Evolutionary conservation across 2,113 vertebrate species (phyloP), one percentile per base, ranked within the genome.

Genomic region (Glareola pratincola): DNA sequence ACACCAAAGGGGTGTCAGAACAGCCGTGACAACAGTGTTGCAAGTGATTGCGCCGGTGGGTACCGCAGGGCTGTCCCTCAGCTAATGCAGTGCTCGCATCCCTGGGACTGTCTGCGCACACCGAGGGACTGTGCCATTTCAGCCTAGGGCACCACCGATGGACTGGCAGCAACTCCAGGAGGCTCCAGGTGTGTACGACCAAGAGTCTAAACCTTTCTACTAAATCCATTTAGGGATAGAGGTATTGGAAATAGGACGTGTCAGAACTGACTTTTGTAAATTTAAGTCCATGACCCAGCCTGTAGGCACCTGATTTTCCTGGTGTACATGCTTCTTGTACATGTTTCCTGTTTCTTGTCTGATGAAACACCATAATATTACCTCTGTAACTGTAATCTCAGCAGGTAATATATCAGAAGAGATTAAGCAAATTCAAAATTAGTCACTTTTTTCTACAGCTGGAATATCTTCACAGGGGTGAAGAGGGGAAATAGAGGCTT

Each of bases 51-150:
- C 16, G 16, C 6, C 30, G 47, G 30, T 2, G 14, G 72, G 10
- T 51, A 66, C 4, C 3, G 14, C 11, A 8, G 3, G 4, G 36
- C 13, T 73, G 39, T 10, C 9, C 4, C 18, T 57, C 60, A 34
- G 30, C 23, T 81, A 6, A 19, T 0, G 0, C 10, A 60, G 14
- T 4, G 9, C 39, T 32, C 8, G 17, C 10, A 41, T 23, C 30
- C 39, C 23, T 51, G 47, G 13, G 10, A 18, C 23, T 13, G 6
- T 2, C 19, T 64, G 34, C 43, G 37, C 29, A 12, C 12, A 2
- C 9, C 3, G 0, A 82, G n/a, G 29, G 10, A 45, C 51, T 29
- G 45, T 23, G 50, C 17, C 4, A 0, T 45, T 93, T 32, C 56
- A 85, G 32, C 12, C 29, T n/a, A 2, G 23, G 22, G 23, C 30